Base-by-base conservation (phyloP, 2,888 invertebrate species). In the Suillia variegata region DNA sequence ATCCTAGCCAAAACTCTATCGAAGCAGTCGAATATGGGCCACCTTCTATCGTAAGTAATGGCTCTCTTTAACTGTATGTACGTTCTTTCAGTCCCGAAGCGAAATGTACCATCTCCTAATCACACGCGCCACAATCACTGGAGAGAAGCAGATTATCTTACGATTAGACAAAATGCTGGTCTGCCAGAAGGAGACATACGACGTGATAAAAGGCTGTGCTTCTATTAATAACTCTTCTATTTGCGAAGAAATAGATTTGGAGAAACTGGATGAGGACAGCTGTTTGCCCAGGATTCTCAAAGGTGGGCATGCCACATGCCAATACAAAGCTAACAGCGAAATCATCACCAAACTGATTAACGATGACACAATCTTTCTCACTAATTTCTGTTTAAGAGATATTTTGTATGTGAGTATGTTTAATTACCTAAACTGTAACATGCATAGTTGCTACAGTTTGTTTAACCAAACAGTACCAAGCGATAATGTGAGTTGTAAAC, bases 51-150 rank as follows among this genome's bases (percentile, higher is more conserved):
- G 45, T 59, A 2, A 50, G 56, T 15, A 67, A 63, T 24, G 49
- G 21, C n/a, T 51, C 65, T 17, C 31, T 54, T 6, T 22, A 65
- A 1, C 18, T 60, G 2, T n/a, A n/a, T n/a, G n/a, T 61, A 59
- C 18, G 38, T 58, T 17, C 53, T 65, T 2, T 61, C 60, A n/a
- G 50, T 63, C 0, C 61, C 59, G 6, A 62, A 64, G 3, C 2
- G 20, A 34, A 1, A 42, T 47, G 2, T 56, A 22, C 33, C 38
- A 56, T 22, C 17, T 51, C 21, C 45, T 58, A 3, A 38, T 42
- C 18, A 58, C 52, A 5, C 51, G 53, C 31, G 12, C 48, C 3
- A 4, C 12, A 15, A 15, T 26, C 24, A 31, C 34, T 18, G 18
- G 10, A 15, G 48, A 47, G 13, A 22, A 17, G 15, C 54, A 54